phyloP scores from a whole-genome alignment of 2,888 invertebrate species.

The Oeneis ivallda region DNA sequence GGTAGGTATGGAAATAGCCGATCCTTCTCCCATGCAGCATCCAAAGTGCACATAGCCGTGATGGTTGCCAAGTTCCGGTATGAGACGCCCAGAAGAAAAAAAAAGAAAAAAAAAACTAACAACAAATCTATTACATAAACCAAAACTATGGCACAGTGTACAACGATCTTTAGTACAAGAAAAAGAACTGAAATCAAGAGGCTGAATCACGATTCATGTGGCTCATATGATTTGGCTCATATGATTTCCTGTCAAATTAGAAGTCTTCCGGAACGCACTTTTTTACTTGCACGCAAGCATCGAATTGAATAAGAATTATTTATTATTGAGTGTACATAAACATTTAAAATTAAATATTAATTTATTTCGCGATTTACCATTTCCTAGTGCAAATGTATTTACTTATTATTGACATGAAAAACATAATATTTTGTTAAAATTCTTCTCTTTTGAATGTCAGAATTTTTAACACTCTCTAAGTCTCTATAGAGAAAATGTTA shows the following conservation, averaged over 20 bases:
- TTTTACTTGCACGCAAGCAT: slow-evolving; percentile 10
- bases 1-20: too few species aligned
- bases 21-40: too few species aligned
- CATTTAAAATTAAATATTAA: slow-evolving; percentile 7
- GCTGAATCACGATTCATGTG: slow-evolving; percentile 9
- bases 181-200: slow-evolving; percentile 9
- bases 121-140: neutral
- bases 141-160: neutral
- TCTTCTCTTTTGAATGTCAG: too few species aligned
- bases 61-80: too few species aligned
- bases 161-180: neutral
- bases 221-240: slow-evolving; percentile 6
- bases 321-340: neutral
- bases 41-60: too few species aligned
- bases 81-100: too few species aligned
- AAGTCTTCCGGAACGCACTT: slow-evolving; percentile 19
- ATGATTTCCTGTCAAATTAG: slow-evolving; percentile 27
- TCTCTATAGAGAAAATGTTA: too few species aligned
- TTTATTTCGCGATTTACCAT: neutral
- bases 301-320: slow-evolving; percentile 15
- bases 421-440: too few species aligned
- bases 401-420: too few species aligned
- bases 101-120: neutral
- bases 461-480: too few species aligned
- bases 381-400: neutral